Conservation (phyloP, 2,797 vertebrate genomes). For the Botia kubotai region DNA sequence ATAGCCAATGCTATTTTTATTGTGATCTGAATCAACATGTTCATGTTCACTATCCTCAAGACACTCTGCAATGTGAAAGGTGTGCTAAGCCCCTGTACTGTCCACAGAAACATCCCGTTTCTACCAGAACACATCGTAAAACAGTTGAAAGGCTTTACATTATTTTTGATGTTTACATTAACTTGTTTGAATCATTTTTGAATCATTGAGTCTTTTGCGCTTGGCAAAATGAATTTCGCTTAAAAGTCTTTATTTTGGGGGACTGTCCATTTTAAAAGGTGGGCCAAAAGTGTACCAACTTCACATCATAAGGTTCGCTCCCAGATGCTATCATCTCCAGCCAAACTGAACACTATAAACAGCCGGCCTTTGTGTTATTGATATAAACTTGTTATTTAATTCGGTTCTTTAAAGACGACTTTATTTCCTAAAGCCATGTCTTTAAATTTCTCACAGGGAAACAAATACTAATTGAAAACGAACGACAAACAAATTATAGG, state of each 20-base stretch:
- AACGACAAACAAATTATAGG: slow-evolving; percentile 7
- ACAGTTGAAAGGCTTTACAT: background rate
- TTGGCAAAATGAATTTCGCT: slow-evolving; percentile 18
- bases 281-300: slow-evolving; percentile 24
- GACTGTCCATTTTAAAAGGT: background rate
- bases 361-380: background rate
- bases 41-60: slow-evolving; percentile 53
- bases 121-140: slow-evolving; percentile 13
- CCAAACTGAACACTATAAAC: background rate
- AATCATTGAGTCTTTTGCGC: background rate
- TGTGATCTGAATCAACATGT: slow-evolving; percentile 26
- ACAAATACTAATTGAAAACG: background rate
- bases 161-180: slow-evolving; percentile 12
- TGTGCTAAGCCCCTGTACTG: slow-evolving; percentile 13
- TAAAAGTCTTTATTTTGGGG: slow-evolving; percentile 6
- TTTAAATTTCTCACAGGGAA: background rate
- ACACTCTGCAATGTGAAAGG: slow-evolving; percentile 13
- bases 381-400: background rate
- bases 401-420: background rate
- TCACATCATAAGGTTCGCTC: slow-evolving; percentile 8
- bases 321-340: slow-evolving; percentile 9
- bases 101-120: slow-evolving; percentile 22
- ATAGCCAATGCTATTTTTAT: slow-evolving; percentile 62
- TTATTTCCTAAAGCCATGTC: background rate
- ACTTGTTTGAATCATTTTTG: slow-evolving; percentile 11